Conservation (phyloP, 2,888 invertebrate genomes). For the Cremastinae sp. region DNA sequence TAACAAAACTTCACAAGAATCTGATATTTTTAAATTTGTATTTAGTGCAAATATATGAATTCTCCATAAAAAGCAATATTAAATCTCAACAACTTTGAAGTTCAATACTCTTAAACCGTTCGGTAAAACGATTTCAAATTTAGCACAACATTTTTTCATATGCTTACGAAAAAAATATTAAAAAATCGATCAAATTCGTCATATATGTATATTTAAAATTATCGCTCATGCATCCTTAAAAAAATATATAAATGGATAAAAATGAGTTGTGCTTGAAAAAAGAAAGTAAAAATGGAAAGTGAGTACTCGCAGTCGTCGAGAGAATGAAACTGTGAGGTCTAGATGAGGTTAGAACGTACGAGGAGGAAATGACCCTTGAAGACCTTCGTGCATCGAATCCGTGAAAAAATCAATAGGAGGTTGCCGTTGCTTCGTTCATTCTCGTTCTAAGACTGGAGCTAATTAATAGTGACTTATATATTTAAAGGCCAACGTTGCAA, state of each 20-base stretch:
- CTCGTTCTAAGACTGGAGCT: conserved; percentile 53
- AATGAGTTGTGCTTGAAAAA: too few species aligned
- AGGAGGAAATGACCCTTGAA: conserved; percentile 62
- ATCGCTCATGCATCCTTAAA: too few species aligned
- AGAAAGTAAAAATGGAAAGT: not conserved
- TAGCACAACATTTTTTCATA: too few species aligned
- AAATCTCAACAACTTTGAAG: too few species aligned
- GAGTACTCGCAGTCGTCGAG: not conserved
- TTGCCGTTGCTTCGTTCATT: conserved; percentile 56
- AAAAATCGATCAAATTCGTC: conserved; percentile 25
- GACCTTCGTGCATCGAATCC: conserved; percentile 61
- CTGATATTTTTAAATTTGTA: too few species aligned
- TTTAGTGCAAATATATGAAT: too few species aligned
- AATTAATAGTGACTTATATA: conserved; percentile 35
- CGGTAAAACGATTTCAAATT: too few species aligned
- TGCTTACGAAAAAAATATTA: too few species aligned
- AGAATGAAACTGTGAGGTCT: not conserved
- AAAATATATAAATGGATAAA: too few species aligned
- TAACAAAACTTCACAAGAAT: not conserved
- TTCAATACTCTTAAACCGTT: too few species aligned
- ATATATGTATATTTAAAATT: too few species aligned
- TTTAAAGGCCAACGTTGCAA: conserved; percentile 12
- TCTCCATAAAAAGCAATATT: too few species aligned
- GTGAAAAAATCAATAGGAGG: conserved; percentile 61
- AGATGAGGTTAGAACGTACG: conserved; percentile 40